phyloP scores from a whole-genome alignment of 37 sponge, comb jelly and placozoan genomes.

The Bolinopsis microptera region DNA sequence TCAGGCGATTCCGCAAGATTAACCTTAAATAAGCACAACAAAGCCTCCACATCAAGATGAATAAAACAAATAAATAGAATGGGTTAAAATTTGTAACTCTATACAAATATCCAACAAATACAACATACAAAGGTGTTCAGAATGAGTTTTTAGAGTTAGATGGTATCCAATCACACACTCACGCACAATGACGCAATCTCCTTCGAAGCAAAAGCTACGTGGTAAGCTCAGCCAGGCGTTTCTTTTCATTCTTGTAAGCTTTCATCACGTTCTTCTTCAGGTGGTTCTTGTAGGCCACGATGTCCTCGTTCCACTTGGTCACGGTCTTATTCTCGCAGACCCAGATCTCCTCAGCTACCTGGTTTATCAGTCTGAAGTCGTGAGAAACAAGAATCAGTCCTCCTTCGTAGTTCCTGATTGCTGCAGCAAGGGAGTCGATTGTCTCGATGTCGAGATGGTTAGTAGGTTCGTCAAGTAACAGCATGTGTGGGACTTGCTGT shows the following conservation, averaged over 20 bases:
- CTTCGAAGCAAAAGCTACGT: not conserved
- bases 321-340: constrained; percentile 87
- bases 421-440: constrained; percentile 89
- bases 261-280: constrained; percentile 76
- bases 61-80: not conserved
- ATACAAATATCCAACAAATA: not conserved
- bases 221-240: constrained; percentile 28
- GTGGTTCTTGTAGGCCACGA: constrained; percentile 80
- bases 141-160: too few species aligned
- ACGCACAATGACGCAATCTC: too few species aligned
- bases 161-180: too few species aligned
- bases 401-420: constrained; percentile 84
- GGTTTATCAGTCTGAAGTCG: constrained; percentile 95
- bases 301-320: constrained; percentile 79
- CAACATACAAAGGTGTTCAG: not conserved
- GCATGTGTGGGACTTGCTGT: constrained; percentile 81
- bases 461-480: constrained; percentile 93
- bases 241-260: constrained; percentile 39
- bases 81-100: not conserved
- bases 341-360: constrained; percentile 94
- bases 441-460: constrained; percentile 97
- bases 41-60: too few species aligned
- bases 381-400: constrained; percentile 93
- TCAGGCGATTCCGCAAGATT: too few species aligned
- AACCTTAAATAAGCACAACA: too few species aligned